Base-by-base conservation (phyloP, 2,888 invertebrate species). In the Acanthopleura granulata region DNA sequence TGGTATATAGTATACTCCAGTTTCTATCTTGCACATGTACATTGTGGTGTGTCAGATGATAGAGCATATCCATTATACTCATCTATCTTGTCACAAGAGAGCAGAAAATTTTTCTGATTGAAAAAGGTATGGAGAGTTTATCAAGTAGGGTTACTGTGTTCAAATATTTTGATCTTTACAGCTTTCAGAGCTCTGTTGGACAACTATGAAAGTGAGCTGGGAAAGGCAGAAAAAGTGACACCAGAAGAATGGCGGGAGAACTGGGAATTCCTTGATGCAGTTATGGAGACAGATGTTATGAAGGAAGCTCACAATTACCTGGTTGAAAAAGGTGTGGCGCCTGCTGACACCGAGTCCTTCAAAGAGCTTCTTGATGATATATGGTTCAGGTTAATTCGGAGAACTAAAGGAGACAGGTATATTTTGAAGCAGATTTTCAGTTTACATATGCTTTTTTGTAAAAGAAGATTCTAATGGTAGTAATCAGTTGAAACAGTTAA, bases 201-300 rank as follows among this genome's bases (percentile, higher is more conserved):
- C 79, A 91, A 91, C 81, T 91, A 90, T 80, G 88, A 87, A 74
- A 79, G 85, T 73, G 86, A 88, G 74, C 82, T 87, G 66, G 86
- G 87, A 0, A 79, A 79, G 27, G 81, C 82, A 11, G 91, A 91
- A 77, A 80, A 77, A 16, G 86, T 89, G 16, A 89, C 90, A 0
- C 74, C 78, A 30, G 87, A 87, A 49, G 90, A 91, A 79, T 80
- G 81, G 14, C 73, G 80, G 40, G 91, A 91, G 75, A 90, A 88
- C 77, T 75, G 83, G 49, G 81, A 81, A 15, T 90, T 90, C 77
- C 83, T 90, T 51, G 83, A 86, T 77, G 83, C 85, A 16, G 85
- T 89, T 72, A 84, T 89, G 85, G 86, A 87, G 50, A 90, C 91
- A 0, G 79, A 82, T 11, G 88, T 90, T 1, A 90, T 91, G 89